Conservation (phyloP, 2,113 vertebrate species). For the Thunnus thynnus region DNA sequence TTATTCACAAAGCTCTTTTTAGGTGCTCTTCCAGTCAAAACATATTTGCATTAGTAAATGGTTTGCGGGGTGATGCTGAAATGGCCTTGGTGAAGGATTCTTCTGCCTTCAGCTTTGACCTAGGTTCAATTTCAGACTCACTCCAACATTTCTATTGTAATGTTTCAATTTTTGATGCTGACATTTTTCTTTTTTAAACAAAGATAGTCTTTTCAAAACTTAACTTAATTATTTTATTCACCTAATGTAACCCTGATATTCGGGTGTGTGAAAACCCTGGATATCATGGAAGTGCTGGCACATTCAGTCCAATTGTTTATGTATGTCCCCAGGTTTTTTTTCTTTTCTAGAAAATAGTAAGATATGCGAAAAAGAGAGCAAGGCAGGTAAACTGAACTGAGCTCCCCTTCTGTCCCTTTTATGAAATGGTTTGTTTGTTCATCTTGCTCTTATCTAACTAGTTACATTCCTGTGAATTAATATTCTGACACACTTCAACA, state of each 20-base stretch:
- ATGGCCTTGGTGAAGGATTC: no score
- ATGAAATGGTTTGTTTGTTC: not conserved
- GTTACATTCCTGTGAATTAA: constrained; percentile 1
- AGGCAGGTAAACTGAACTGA: not conserved
- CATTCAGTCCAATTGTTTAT: not conserved
- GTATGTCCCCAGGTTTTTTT: not conserved
- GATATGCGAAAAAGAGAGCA: not conserved
- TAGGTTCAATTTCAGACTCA: not conserved
- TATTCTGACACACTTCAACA: constrained; percentile 12
- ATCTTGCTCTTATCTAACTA: not conserved
- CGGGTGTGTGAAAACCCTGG: not conserved
- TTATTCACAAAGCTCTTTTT: no score
- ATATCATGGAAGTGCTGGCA: not conserved
- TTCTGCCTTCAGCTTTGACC: not conserved
- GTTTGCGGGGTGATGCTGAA: no score
- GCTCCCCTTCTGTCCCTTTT: not conserved
- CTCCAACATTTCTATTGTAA: not conserved
- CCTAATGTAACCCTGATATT: not conserved
- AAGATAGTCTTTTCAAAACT: no score
- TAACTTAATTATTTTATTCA: not conserved
- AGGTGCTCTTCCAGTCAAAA: no score
- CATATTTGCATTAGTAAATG: no score
- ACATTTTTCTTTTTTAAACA: no score
- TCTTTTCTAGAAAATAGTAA: not conserved
- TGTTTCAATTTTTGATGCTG: no score